Evolutionary conservation across 2,888 invertebrate species (phyloP).

Genomic region (Catocala fraxini): DNA sequence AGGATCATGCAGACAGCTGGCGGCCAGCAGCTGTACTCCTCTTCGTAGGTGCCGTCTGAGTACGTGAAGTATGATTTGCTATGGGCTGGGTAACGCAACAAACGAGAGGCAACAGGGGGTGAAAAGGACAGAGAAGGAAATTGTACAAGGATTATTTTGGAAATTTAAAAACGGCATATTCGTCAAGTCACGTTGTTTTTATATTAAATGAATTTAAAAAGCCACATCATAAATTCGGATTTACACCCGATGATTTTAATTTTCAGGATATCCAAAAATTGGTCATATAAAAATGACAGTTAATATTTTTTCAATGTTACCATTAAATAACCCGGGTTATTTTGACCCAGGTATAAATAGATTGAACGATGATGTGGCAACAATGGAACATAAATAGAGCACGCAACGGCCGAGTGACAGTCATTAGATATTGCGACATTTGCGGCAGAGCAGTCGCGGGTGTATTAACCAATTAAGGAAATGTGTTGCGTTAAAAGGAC

Average conservation of each 20-base stretch:
- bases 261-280: neutral
- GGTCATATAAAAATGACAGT: no score
- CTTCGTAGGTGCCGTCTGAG: constrained; percentile 94
- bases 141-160: neutral
- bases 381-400: constrained; percentile 64
- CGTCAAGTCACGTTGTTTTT: no score
- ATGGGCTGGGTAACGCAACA: constrained; percentile 66
- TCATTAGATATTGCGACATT: constrained; percentile 51
- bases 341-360: constrained; percentile 23
- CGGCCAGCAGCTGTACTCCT: constrained; percentile 97
- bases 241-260: no score
- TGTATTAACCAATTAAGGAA: constrained; percentile 76
- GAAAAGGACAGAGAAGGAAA: constrained; percentile 7
- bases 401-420: constrained; percentile 67
- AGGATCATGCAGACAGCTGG: constrained; percentile 97
- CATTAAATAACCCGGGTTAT: constrained; percentile 1
- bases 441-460: constrained; percentile 45
- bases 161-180: no score
- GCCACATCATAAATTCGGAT: no score
- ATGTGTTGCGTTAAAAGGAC: constrained; percentile 59
- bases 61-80: constrained; percentile 78
- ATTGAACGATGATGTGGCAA: constrained; percentile 36
- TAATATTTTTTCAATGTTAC: neutral
- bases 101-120: constrained; percentile 61
- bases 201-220: no score